These are phyloP conservation scores for Thymallus thymallus DNA, from an alignment of 2,113 vertebrate species.

Conservation along the genomic window DNA sequence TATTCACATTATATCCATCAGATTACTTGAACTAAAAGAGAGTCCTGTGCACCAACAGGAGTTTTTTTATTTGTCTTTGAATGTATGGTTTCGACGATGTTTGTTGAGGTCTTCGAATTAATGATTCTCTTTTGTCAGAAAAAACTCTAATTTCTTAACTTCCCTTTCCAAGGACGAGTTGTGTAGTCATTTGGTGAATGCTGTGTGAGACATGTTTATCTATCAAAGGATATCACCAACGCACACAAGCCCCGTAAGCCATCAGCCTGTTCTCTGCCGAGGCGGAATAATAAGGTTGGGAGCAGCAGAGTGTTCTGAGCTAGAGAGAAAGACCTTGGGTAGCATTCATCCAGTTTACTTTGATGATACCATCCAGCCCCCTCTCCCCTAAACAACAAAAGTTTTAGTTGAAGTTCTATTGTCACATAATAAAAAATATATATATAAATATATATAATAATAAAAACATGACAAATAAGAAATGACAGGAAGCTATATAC, in stretches of 20 bases:
- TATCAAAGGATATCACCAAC: slow-evolving; percentile 39
- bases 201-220: slow-evolving; percentile 28
- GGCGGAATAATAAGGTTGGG: slow-evolving; percentile 5
- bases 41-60: too few species aligned
- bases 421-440: too few species aligned
- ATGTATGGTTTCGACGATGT: too few species aligned
- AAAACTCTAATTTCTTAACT: slow-evolving; percentile 46
- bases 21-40: too few species aligned
- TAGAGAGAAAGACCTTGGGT: slow-evolving; percentile 45
- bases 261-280: slow-evolving; percentile 26
- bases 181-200: slow-evolving; percentile 37
- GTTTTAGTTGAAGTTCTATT: too few species aligned
- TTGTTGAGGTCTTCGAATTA: not conserved
- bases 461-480: too few species aligned
- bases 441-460: too few species aligned
- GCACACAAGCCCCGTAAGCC: slow-evolving; percentile 50
- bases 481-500: too few species aligned
- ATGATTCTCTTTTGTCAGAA: slow-evolving; percentile 15
- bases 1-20: too few species aligned
- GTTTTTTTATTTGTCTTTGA: too few species aligned
- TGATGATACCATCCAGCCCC: slow-evolving; percentile 52
- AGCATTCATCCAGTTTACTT: slow-evolving; percentile 44
- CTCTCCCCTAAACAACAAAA: slow-evolving; percentile 11
- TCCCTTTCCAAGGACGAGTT: slow-evolving; percentile 57
- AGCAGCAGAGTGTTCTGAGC: slow-evolving; percentile 30